phyloP scores from a whole-genome alignment of 2,888 invertebrate genomes.

The Dryococelus australis region DNA sequence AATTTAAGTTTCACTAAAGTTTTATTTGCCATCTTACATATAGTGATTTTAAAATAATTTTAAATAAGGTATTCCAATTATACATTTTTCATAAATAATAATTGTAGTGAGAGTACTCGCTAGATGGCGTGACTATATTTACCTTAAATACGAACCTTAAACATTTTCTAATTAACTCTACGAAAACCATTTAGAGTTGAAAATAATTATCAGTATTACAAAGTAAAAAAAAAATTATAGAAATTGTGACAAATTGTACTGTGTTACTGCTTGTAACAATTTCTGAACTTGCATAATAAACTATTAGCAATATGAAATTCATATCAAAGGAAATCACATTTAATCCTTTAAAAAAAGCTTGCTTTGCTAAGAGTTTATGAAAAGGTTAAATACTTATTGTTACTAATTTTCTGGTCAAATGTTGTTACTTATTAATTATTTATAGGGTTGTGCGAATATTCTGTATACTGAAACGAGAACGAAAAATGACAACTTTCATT shows the following conservation, averaged over 20 bases:
- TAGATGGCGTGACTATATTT: background rate
- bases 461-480: no score
- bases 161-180: background rate
- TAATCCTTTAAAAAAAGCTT: background rate
- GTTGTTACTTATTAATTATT: background rate
- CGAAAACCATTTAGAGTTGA: background rate
- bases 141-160: background rate
- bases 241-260: background rate
- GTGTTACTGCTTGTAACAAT: background rate
- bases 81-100: background rate
- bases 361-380: background rate
- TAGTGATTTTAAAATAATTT: background rate
- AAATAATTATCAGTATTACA: background rate
- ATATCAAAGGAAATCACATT: background rate
- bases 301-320: background rate
- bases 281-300: background rate
- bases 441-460: background rate
- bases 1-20: background rate
- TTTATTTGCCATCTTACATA: background rate
- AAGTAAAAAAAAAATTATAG: background rate
- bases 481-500: no score
- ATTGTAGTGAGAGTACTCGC: background rate
- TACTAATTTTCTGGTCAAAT: background rate
- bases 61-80: background rate
- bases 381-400: background rate